These are phyloP conservation scores for Myopa testacea DNA, from an alignment of 2,888 invertebrate genomes.

Conservation along the genomic window DNA sequence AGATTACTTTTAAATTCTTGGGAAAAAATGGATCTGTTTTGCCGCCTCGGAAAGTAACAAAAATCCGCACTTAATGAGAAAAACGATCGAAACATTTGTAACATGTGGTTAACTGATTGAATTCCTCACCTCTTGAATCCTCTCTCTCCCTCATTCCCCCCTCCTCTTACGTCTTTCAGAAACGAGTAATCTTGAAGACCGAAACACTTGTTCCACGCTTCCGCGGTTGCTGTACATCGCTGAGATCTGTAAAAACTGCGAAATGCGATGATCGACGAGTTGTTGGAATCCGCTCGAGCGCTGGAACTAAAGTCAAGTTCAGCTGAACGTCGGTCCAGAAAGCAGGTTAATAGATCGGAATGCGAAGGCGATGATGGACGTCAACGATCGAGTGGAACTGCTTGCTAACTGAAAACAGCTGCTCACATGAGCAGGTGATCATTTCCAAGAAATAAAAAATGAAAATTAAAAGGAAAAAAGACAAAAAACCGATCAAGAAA, in stretches of 20 bases:
- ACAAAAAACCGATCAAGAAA: background rate
- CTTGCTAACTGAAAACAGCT: background rate
- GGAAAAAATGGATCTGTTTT: no score
- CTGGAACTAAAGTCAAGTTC: slow-evolving; percentile 23
- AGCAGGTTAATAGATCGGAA: slow-evolving; percentile 25
- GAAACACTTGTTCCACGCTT: background rate
- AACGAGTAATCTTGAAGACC: background rate
- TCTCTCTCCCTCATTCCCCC: no score
- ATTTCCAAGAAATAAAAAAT: background rate
- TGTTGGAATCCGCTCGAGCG: background rate
- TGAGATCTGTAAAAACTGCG: background rate
- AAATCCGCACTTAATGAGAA: no score
- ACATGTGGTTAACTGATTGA: no score
- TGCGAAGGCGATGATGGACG: background rate
- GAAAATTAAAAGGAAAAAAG: background rate
- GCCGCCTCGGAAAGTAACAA: no score
- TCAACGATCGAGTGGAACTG: background rate
- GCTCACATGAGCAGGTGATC: no score
- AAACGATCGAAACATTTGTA: no score
- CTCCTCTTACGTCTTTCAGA: background rate
- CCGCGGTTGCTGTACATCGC: background rate
- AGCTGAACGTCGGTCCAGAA: background rate
- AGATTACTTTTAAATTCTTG: no score
- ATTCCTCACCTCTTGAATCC: no score
- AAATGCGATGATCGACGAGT: background rate